Percentiles rank a stretch among this genome's conserved stretches.
phyloP scores from a whole-genome alignment of 2,113 vertebrate species.

The Heloderma charlesbogerti region DNA sequence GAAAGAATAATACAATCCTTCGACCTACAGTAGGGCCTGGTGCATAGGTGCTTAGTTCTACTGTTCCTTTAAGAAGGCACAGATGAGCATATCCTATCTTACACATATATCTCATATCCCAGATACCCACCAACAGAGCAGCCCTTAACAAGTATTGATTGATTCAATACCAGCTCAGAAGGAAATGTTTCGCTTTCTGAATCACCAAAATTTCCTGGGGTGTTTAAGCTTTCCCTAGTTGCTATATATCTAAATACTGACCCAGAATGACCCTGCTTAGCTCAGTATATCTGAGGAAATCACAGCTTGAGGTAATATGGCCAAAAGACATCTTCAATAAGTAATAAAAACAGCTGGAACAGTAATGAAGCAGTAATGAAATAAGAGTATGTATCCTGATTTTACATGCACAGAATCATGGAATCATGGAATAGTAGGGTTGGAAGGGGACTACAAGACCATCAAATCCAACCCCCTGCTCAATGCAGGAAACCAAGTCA shows the following conservation, averaged over 20 bases:
- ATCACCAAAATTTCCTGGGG: slow-evolving; percentile 11
- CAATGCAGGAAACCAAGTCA: no score
- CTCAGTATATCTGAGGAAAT: slow-evolving; percentile 21
- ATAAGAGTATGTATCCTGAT: neutral
- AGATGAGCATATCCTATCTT: neutral
- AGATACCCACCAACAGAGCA: neutral
- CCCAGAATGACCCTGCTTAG: slow-evolving; percentile 22
- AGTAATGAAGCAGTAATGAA: neutral
- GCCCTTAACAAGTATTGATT: slow-evolving; percentile 11
- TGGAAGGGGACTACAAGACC: no score
- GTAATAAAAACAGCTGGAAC: neutral
- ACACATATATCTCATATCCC: neutral
- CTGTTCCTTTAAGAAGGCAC: neutral
- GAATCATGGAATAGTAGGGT: no score
- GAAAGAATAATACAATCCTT: neutral
- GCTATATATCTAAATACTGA: neutral
- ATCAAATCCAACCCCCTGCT: no score
- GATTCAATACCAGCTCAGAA: slow-evolving; percentile 11
- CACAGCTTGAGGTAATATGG: slow-evolving; percentile 13
- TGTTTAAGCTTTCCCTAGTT: slow-evolving; percentile 20
- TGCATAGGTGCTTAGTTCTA: neutral
- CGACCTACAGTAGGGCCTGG: neutral
- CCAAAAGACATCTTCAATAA: neutral
- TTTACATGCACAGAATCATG: no score
- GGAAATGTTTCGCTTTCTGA: slow-evolving; percentile 28